These are phyloP conservation scores for Choreutis nemorana DNA, from an alignment of 2,888 invertebrate species.

Conservation along the genomic window DNA sequence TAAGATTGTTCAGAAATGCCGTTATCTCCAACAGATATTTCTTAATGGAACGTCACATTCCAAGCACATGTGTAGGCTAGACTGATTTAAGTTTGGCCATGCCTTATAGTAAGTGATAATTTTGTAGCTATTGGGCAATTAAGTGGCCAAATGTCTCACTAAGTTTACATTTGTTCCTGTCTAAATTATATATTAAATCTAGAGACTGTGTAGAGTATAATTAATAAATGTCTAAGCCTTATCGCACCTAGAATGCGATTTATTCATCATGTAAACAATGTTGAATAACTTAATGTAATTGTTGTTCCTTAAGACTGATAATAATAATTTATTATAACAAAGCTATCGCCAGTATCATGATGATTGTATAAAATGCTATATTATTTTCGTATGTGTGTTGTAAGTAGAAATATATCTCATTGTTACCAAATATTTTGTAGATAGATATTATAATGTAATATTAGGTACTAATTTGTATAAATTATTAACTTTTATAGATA, in stretches of 20 bases:
- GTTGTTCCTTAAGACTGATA: constrained; percentile 56
- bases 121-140: constrained; percentile 23
- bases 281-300: constrained; percentile 22
- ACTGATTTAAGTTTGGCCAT: constrained; percentile 43
- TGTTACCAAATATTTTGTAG: constrained; percentile 66
- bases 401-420: constrained; percentile 44
- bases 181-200: constrained; percentile 23
- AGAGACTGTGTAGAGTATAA: constrained; percentile 30
- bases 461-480: constrained; percentile 25
- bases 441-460: constrained; percentile 26
- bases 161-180: constrained; percentile 38
- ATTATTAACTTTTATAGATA: constrained; percentile 39
- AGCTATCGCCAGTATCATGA: constrained; percentile 49
- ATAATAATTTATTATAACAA: constrained; percentile 25
- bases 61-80: constrained; percentile 54
- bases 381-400: constrained; percentile 4
- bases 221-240: constrained; percentile 27
- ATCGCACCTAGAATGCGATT: constrained; percentile 14
- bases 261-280: constrained; percentile 23
- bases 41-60: constrained; percentile 60
- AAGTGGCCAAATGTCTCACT: constrained; percentile 33
- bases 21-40: constrained; percentile 50
- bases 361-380: constrained; percentile 22
- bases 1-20: constrained; percentile 35
- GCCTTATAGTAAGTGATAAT: constrained; percentile 49